Base-by-base conservation (phyloP, 1,140 invertebrate species). In the Hylyphantes graminicola region DNA sequence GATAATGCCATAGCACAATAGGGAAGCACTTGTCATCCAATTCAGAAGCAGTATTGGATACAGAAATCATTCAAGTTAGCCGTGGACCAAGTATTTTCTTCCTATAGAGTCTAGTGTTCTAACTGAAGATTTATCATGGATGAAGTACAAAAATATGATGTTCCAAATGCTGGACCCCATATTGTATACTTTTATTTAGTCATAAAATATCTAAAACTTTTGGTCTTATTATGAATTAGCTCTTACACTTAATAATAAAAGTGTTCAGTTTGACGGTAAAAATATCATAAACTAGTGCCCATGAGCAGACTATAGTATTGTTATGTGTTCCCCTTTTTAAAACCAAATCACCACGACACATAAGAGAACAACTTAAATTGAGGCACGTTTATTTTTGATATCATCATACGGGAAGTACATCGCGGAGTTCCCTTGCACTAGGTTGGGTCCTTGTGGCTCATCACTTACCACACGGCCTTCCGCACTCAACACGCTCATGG, bases 181-280 rank as follows among this genome's bases (percentile, higher is more conserved):
- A 83, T 65, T 83, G 54, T 80, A 55, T 65, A 78, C 65, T 70
- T 80, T 80, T 80, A 65, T 55, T 63, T 55, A 54, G 59, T 75
- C 72, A 83, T 57, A 81, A 83, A 83, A 83, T 83, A 74, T 81
- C 72, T 83, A 83, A 83, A 83, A 83, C 70, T 83, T 83, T 35
- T 83, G 80, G 70, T 83, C 80, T 65, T 75, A n/a, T 67, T 53
- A 74, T 55, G 72, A 73, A 64, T 75, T 61, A 83, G 80, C 72
- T 74, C 72, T 67, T 83, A 48, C 57, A 67, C 57, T 73, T 68
- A 13, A 73, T 73, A 64, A 50, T 54, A 83, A 83, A 83, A 59
- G 70, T 81, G 17, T 73, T 61, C 10, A 50, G 65, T 55, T 48
- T 70, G 48, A 8, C 48, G 50, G n/a, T 72, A 61, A 73, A 65